phyloP scores from a whole-genome alignment of 2,797 vertebrate genomes.

The Ctenosaura bakeri region DNA sequence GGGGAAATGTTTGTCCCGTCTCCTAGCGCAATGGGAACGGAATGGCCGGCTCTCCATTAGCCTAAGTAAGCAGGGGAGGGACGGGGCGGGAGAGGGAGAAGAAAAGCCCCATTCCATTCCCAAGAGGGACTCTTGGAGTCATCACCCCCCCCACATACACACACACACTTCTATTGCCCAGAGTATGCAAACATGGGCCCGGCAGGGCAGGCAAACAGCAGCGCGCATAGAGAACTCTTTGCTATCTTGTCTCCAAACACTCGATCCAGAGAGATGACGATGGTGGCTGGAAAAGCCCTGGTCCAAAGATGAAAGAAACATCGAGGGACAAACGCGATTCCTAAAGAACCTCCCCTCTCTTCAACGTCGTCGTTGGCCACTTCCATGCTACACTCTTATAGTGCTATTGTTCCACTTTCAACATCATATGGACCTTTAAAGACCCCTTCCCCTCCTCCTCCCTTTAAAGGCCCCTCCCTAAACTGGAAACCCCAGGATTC shows the following conservation, averaged over 20 bases:
- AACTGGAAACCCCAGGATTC: no score
- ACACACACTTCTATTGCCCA: conserved; percentile 76
- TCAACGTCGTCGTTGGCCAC: no score
- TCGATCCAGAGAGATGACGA: not conserved
- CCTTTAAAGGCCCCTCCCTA: no score
- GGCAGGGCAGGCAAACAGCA: conserved; percentile 43
- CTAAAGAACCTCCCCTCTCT: no score
- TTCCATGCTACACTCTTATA: no score
- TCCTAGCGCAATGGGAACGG: conserved; percentile 88
- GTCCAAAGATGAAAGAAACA: no score
- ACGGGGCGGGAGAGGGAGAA: not conserved
- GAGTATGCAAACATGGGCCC: conserved; percentile 86
- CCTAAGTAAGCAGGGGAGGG: conserved; percentile 88
- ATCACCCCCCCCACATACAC: conserved; percentile 22
- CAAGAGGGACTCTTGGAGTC: conserved; percentile 88
- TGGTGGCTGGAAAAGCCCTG: no score
- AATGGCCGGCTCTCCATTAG: conserved; percentile 96
- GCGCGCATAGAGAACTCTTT: conserved; percentile 30
- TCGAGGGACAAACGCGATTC: no score
- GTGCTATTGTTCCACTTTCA: no score
- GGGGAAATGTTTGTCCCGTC: conserved; percentile 91
- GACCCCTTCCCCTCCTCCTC: no score
- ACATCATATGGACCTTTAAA: no score
- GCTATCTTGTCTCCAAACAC: not conserved
- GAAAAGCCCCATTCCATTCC: conserved; percentile 89